Percentiles rank a stretch among this genome's conserved stretches.
phyloP scores from a whole-genome alignment of 2,797 vertebrate species.

The Phrynocephalus vlangalii region DNA sequence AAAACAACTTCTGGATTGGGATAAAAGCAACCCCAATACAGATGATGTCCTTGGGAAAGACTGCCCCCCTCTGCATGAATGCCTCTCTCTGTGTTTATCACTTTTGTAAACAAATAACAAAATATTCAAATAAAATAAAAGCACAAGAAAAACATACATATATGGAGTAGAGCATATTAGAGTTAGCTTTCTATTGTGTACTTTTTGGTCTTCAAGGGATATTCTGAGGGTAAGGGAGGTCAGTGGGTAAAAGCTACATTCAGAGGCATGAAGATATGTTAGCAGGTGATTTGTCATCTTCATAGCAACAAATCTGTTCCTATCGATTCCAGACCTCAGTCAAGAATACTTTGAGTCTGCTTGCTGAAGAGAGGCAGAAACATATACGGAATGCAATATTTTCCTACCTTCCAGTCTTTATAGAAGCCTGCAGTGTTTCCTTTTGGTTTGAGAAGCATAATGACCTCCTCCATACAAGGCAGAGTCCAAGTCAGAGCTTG shows the following conservation, averaged over 20 bases:
- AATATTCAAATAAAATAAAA: too few species aligned
- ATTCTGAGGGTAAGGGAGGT: neutral
- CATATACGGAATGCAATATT: neutral
- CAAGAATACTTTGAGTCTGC: neutral
- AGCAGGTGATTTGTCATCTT: neutral
- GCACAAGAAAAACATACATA: neutral
- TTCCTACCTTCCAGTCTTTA: neutral
- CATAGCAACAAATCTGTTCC: neutral
- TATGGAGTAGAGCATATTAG: neutral
- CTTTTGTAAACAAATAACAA: too few species aligned
- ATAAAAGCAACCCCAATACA: slow-evolving; percentile 50
- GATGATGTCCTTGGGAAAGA: neutral
- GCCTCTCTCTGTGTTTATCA: too few species aligned
- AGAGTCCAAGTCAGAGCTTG: too few species aligned
- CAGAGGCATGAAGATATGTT: neutral
- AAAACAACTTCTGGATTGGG: neutral
- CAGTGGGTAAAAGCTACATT: neutral
- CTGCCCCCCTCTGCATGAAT: too few species aligned
- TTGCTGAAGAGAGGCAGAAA: neutral
- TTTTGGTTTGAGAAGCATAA: neutral
- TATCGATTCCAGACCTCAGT: neutral
- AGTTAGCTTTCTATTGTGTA: neutral
- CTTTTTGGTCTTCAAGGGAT: neutral
- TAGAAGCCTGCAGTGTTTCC: neutral
- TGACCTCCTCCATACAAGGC: neutral